Evolutionary conservation across 1,140 invertebrate species (phyloP).

Genomic region (Drosophila bifasciata): DNA sequence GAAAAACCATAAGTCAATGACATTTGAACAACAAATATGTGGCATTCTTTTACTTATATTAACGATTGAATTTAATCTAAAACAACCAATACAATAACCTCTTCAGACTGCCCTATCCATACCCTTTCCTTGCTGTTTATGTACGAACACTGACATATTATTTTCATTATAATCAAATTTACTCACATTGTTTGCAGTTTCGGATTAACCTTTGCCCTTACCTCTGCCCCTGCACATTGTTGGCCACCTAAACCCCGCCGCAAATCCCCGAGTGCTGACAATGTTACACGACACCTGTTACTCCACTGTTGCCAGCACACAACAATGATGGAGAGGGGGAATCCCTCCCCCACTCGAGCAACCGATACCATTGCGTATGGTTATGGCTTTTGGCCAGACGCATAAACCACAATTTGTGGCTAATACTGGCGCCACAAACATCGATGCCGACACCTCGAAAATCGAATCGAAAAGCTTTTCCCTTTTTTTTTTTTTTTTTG

Average conservation of each 20-base stretch:
- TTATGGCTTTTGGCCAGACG: slow-evolving; percentile 50
- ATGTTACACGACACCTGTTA: slow-evolving; percentile 13
- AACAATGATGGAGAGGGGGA: too few relatives aligned
- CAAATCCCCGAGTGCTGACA: too few relatives aligned
- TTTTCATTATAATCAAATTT: slow-evolving; percentile 13
- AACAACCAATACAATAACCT: slow-evolving; percentile 15
- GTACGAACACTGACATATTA: slow-evolving; percentile 5
- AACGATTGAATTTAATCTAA: not conserved
- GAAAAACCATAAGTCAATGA: slow-evolving; percentile 8
- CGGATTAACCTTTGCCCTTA: slow-evolving; percentile 29
- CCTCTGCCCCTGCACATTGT: not conserved
- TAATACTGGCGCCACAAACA: slow-evolving; percentile 58
- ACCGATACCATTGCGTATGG: not conserved
- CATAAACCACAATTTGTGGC: slow-evolving; percentile 68
- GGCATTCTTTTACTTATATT: too few relatives aligned
- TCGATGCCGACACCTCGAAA: slow-evolving; percentile 39
- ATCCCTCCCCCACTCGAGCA: too few relatives aligned
- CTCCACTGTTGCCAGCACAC: slow-evolving; percentile 7
- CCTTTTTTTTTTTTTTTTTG: too few relatives aligned
- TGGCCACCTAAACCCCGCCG: too few relatives aligned
- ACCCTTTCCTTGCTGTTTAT: too few relatives aligned
- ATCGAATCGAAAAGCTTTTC: slow-evolving; percentile 51
- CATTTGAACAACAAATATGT: too few relatives aligned
- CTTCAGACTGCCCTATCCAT: not conserved
- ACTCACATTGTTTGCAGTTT: slow-evolving; percentile 20